These are phyloP conservation scores for Gymnocheta viridis DNA, from an alignment of 2,888 invertebrate genomes.

Conservation along the genomic window DNA sequence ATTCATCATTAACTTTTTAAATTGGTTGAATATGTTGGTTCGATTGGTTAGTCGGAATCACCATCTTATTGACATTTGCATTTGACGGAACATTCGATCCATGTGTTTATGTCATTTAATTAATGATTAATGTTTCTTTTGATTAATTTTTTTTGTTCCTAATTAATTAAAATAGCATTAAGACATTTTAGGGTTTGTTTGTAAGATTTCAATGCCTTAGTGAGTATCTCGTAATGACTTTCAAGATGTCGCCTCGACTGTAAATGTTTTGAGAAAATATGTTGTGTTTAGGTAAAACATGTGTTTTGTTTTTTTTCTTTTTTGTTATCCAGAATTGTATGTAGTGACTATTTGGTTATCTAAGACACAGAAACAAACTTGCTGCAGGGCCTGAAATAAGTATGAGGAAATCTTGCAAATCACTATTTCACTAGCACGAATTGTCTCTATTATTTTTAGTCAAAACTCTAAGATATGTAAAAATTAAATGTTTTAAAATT, in stretches of 20 bases:
- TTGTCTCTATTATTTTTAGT: no score
- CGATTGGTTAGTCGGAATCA: not conserved
- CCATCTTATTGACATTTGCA: slow-evolving; percentile 65
- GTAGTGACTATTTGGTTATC: no score
- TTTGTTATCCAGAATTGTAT: not conserved
- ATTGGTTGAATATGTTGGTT: slow-evolving; percentile 61
- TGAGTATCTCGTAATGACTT: not conserved
- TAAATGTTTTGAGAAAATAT: not conserved
- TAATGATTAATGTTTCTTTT: slow-evolving; percentile 68
- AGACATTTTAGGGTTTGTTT: slow-evolving; percentile 40
- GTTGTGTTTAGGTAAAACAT: not conserved
- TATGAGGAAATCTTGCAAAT: no score
- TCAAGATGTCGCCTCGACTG: not conserved
- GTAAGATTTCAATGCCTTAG: slow-evolving; percentile 6
- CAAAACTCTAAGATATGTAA: no score
- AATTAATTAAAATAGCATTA: slow-evolving; percentile 55
- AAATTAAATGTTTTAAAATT: no score
- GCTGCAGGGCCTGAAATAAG: no score
- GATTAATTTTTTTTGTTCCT: slow-evolving; percentile 16
- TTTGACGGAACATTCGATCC: slow-evolving; percentile 66
- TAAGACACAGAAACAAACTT: no score
- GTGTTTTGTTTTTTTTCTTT: not conserved
- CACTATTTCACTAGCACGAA: no score
- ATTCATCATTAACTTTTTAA: slow-evolving; percentile 74
- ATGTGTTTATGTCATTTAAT: slow-evolving; percentile 72